These are phyloP conservation scores for Philhelius pedissequus DNA, from an alignment of 2,888 invertebrate species.

Conservation along the genomic window DNA sequence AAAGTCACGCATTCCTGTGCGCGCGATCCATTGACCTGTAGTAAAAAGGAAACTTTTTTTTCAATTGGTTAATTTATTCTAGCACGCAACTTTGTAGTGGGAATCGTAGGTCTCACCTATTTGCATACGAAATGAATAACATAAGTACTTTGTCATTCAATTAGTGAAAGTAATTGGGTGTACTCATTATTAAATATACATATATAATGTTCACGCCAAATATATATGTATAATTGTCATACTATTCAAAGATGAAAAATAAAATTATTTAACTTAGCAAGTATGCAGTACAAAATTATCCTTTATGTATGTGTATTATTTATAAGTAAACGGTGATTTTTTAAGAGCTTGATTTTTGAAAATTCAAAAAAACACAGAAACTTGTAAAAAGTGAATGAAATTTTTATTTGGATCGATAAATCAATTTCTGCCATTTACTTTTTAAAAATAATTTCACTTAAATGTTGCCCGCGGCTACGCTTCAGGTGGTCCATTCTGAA, in stretches of 20 bases:
- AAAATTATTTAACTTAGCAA: not conserved
- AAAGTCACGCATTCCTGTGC: constrained; percentile 7
- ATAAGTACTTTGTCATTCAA: not conserved
- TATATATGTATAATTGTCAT: not conserved
- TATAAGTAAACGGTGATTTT: no score
- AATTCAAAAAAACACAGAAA: no score
- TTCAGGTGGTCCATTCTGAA: no score
- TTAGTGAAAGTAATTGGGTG: not conserved
- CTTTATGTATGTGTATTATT: no score
- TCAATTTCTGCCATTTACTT: no score
- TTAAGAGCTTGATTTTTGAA: no score
- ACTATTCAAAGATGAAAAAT: not conserved
- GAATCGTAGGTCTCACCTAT: not conserved
- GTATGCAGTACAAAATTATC: no score
- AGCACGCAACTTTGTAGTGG: not conserved
- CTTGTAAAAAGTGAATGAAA: no score
- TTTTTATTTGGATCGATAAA: no score
- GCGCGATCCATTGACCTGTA: not conserved
- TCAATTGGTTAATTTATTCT: not conserved
- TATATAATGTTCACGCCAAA: not conserved
- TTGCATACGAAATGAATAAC: not conserved
- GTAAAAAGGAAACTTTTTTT: not conserved
- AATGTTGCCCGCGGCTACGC: no score
- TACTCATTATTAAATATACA: not conserved
- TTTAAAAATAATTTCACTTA: no score